A percentile compares a stretch with the other conserved stretches of the same genome.
Conservation (phyloP, 2,797 vertebrate species). For the Gymnothorax reevesii region DNA sequence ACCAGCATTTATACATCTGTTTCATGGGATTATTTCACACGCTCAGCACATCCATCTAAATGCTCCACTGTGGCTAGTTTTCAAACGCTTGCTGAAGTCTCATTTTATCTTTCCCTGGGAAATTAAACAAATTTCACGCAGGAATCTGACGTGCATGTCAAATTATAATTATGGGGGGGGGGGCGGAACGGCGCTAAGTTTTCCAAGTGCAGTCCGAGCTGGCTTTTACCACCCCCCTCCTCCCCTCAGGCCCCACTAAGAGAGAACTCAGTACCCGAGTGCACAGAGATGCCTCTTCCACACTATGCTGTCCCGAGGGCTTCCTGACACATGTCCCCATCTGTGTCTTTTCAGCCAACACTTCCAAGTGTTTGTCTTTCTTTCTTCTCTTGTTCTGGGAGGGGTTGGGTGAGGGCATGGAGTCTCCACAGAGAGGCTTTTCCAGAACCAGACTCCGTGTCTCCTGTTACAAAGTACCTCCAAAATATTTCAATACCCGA, state of each 20-base stretch:
- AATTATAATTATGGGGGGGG: background rate
- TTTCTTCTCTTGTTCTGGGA: background rate
- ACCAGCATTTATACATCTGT: background rate
- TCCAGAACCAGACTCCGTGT: slow-evolving; percentile 21
- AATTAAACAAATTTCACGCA: background rate
- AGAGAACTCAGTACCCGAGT: slow-evolving; percentile 17
- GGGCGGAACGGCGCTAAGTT: background rate
- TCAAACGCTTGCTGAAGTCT: background rate
- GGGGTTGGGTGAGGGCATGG: background rate
- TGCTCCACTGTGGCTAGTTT: background rate
- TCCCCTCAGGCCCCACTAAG: background rate
- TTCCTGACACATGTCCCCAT: slow-evolving; percentile 17
- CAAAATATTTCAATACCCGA: slow-evolving; percentile 30
- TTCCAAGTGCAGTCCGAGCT: background rate
- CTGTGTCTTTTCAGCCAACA: slow-evolving; percentile 37
- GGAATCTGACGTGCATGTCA: background rate
- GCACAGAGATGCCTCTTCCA: background rate
- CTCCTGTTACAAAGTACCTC: slow-evolving; percentile 43
- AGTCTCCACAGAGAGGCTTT: background rate
- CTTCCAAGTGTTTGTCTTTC: slow-evolving; percentile 9
- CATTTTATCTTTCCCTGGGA: background rate
- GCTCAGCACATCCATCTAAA: background rate
- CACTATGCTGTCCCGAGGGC: slow-evolving; percentile 15
- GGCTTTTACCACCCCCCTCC: background rate
- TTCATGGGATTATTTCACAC: background rate